phyloP scores from a whole-genome alignment of 2,797 vertebrate species.

The Coccyzus lansbergi region DNA sequence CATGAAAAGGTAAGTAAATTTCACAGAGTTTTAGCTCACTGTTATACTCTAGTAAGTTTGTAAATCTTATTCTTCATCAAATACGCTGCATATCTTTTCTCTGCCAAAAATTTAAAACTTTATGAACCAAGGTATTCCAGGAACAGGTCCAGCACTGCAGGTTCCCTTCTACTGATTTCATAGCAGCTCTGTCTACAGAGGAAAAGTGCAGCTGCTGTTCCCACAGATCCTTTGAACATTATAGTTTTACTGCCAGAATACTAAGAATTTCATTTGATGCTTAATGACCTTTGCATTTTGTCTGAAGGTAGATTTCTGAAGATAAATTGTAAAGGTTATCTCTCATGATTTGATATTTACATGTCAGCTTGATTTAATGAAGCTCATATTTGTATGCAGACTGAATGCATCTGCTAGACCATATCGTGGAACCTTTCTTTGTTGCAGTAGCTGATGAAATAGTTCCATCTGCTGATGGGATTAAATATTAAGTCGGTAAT shows the following conservation, averaged over 20 bases:
- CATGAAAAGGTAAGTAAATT: constrained; percentile 73
- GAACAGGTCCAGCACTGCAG: neutral
- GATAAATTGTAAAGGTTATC: neutral
- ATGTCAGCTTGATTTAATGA: neutral
- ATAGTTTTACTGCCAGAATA: neutral
- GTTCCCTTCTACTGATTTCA: neutral
- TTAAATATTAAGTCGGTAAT: neutral
- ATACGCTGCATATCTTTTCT: neutral
- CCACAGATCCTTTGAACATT: neutral
- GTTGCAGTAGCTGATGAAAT: neutral
- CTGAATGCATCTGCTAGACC: neutral
- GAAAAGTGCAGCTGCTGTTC: neutral
- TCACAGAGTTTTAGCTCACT: neutral
- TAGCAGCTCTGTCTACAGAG: neutral
- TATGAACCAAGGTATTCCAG: neutral
- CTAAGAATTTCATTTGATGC: neutral
- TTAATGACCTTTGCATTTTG: neutral
- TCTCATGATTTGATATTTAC: neutral
- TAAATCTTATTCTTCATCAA: neutral
- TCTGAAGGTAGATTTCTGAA: neutral
- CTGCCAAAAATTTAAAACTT: neutral
- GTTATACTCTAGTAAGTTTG: neutral
- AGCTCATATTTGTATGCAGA: neutral
- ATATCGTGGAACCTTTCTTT: neutral
- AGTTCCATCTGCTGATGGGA: neutral